phyloP scores from a whole-genome alignment of 1,140 invertebrate species.

The Tetragonula clypearis region DNA sequence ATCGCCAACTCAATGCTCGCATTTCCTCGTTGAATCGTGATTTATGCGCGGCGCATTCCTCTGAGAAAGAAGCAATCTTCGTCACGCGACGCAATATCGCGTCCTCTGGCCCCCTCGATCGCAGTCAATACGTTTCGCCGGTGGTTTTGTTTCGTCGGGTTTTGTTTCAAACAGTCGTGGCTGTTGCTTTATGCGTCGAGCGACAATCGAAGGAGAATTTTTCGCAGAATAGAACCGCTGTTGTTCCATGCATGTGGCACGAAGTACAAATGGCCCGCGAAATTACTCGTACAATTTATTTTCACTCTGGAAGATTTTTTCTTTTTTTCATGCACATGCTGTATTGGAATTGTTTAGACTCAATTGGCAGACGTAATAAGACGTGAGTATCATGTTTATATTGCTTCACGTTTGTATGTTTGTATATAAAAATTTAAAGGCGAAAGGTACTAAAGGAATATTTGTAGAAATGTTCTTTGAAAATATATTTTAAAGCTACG shows the following conservation, averaged over 20 bases:
- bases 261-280: no score
- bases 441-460: no score
- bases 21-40: slow-evolving; percentile 16
- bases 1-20: not conserved
- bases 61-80: slow-evolving; percentile 38
- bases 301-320: no score
- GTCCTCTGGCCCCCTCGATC: not conserved
- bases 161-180: not conserved
- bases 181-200: not conserved
- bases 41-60: slow-evolving; percentile 6
- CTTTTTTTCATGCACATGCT: no score
- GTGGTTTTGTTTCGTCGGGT: not conserved
- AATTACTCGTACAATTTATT: no score
- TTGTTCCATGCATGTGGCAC: not conserved
- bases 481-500: no score
- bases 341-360: no score
- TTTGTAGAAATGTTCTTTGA: no score
- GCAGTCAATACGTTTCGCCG: not conserved
- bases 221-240: not conserved
- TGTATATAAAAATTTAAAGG: no score
- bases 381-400: no score
- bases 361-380: no score
- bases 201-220: not conserved
- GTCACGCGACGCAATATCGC: slow-evolving; percentile 25
- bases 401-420: no score